Percentiles rank a stretch among this genome's conserved stretches.
These are phyloP conservation scores for Pollachius pollachius DNA, from an alignment of 2,113 vertebrate genomes.

Conservation along the genomic window DNA sequence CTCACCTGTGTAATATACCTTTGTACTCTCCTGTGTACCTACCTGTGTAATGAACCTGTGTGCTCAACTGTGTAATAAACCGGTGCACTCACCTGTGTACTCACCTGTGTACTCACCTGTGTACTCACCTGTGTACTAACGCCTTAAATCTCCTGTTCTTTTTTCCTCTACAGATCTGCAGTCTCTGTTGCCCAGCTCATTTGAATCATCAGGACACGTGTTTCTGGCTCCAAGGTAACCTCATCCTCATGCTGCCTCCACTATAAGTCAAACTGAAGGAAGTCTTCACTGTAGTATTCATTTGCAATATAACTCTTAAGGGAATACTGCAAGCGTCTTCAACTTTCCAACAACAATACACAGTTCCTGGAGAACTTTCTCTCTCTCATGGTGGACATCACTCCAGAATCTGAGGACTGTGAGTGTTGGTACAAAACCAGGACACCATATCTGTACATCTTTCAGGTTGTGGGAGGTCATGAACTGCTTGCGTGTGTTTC, in stretches of 20 bases:
- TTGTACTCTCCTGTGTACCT: neutral
- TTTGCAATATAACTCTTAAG: slow-evolving; percentile 63
- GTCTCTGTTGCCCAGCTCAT: slow-evolving; percentile 93
- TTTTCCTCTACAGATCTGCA: slow-evolving; percentile 92
- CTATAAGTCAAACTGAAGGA: neutral
- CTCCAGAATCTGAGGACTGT: slow-evolving; percentile 96
- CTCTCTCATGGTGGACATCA: slow-evolving; percentile 95
- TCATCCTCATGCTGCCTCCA: neutral
- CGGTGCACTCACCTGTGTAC: too few relatives aligned
- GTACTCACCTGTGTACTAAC: neutral
- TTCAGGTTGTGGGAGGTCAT: slow-evolving; percentile 1
- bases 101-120: neutral
- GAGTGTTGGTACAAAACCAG: slow-evolving; percentile 57
- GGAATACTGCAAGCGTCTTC: slow-evolving; percentile 96
- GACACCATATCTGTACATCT: too few relatives aligned
- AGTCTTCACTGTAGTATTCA: slow-evolving; percentile 1
- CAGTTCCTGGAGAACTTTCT: slow-evolving; percentile 98
- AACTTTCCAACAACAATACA: slow-evolving; percentile 96
- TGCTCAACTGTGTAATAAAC: neutral
- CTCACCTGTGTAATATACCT: neutral
- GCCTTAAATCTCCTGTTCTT: slow-evolving; percentile 58
- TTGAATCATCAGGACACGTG: slow-evolving; percentile 95
- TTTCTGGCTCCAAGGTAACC: slow-evolving; percentile 95
- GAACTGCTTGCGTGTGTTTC: slow-evolving; percentile 10
- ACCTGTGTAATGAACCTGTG: too few relatives aligned